phyloP scores from a whole-genome alignment of 2,888 invertebrate genomes.

The Elmis aenea region DNA sequence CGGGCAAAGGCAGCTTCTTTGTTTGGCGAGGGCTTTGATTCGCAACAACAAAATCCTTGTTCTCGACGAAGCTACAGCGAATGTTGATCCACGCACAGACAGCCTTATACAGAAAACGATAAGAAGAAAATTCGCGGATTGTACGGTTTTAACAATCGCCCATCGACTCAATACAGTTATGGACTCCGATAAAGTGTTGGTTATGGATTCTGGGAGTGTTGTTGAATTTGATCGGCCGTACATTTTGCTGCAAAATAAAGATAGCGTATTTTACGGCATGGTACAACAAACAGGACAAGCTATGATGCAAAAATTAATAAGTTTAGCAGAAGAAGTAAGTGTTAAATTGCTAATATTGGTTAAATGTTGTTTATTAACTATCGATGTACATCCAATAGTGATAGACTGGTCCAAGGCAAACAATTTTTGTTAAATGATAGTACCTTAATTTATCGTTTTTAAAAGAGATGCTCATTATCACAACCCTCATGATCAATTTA shows the following conservation, averaged over 20 bases:
- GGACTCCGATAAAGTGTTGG: slow-evolving; percentile 78
- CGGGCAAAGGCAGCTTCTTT: slow-evolving; percentile 63
- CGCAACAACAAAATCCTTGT: slow-evolving; percentile 45
- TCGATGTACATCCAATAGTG: too few species aligned
- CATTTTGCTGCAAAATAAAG: slow-evolving; percentile 55
- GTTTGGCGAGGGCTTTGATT: slow-evolving; percentile 61
- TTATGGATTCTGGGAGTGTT: slow-evolving; percentile 72
- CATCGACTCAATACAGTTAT: slow-evolving; percentile 83
- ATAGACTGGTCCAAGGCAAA: too few species aligned
- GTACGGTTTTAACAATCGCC: slow-evolving; percentile 81
- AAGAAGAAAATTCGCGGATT: slow-evolving; percentile 66
- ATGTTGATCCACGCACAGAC: slow-evolving; percentile 77
- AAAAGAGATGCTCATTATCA: too few species aligned
- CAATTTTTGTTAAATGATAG: too few species aligned
- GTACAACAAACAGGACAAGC: slow-evolving; percentile 63
- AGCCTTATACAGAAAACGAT: slow-evolving; percentile 73
- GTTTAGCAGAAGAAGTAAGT: slow-evolving; percentile 29
- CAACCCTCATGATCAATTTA: too few species aligned
- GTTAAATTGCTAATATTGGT: too few species aligned
- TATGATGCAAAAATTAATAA: slow-evolving; percentile 32
- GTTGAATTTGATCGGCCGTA: slow-evolving; percentile 76
- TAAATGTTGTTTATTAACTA: too few species aligned
- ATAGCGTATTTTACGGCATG: slow-evolving; percentile 59
- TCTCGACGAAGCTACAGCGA: slow-evolving; percentile 74
- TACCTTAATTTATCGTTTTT: too few species aligned